These are phyloP conservation scores for Nephrotoma appendiculata DNA, from an alignment of 2,888 invertebrate species.

Conservation along the genomic window DNA sequence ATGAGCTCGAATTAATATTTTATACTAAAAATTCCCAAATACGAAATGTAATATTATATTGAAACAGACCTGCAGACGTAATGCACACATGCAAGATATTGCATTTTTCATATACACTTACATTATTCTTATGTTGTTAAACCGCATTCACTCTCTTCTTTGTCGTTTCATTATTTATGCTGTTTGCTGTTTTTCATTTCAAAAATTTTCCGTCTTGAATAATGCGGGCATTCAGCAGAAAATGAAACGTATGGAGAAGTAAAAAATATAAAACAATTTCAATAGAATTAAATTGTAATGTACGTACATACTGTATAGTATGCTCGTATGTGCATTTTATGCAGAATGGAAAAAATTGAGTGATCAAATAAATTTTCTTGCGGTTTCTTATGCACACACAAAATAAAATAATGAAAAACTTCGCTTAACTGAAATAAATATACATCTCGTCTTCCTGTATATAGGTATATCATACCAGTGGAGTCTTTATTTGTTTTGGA, in stretches of 20 bases:
- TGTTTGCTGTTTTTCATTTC: background rate
- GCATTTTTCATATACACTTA: background rate
- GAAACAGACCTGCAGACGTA: too few species aligned
- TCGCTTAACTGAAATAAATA: background rate
- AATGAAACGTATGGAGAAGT: background rate
- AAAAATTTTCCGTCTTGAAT: background rate
- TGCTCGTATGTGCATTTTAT: background rate
- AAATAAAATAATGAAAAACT: background rate
- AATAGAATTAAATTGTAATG: background rate
- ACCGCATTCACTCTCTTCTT: background rate
- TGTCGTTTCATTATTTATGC: background rate
- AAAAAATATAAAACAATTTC: background rate
- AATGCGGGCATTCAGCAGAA: background rate
- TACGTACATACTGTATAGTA: background rate
- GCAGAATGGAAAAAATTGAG: background rate
- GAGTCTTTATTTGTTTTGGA: background rate
- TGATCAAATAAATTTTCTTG: background rate
- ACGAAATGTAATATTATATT: too few species aligned
- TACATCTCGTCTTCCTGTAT: background rate
- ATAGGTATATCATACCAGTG: background rate
- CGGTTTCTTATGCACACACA: background rate
- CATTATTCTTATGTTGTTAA: background rate
- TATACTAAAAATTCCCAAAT: too few species aligned
- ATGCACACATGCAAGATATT: background rate
- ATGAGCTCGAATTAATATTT: too few species aligned